Evolutionary conservation across 2,888 invertebrate genomes (phyloP), one percentile per base, ranked within the genome.

Genomic region (Cotesia congregata): DNA sequence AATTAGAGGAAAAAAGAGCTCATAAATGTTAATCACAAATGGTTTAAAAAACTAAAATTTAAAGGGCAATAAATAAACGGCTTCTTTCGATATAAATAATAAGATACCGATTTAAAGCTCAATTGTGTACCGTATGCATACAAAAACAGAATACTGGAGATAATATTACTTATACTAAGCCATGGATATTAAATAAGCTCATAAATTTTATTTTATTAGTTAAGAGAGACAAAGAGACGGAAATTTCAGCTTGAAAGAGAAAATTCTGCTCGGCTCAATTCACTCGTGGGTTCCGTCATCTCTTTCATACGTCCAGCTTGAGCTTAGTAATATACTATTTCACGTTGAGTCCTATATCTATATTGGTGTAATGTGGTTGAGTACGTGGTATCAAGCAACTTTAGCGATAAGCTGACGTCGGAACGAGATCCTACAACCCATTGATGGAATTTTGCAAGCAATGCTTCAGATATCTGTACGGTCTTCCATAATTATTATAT

Each of bases 321-420:
- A 77, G 83, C 79, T 84, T 83, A 82, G 82, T 79, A 76, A 77
- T 81, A 79, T 80, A 79, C 80, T 77, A 79, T 82, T 81, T 82
- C 30, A 65, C 30, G 65, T 65, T 65, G 65, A 65, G 12, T 38
- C 12, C 20, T 65, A 65, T 65, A 65, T 4, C 65, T 38, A 65
- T 65, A 38, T 65, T 6, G 20, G 30, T 65, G 60, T 67, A 74
- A 40, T 72, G 76, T 62, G 76, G 72, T 64, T 72, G 67, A 41
- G 40, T 68, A 76, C 62, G 72, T 72, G 76, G 62, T 12, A 72
- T 61, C 67, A 67, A 68, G 72, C 68, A 76, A 72, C 62, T 68
- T 64, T 67, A 20, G 72, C 41, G 76, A 76, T 72, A 76, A 76
- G 72, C 68, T 72, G 76, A 76, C 68, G 68, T 62, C 68, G 72